phyloP scores from a whole-genome alignment of 2,888 invertebrate genomes.

The Tinea trinotella region DNA sequence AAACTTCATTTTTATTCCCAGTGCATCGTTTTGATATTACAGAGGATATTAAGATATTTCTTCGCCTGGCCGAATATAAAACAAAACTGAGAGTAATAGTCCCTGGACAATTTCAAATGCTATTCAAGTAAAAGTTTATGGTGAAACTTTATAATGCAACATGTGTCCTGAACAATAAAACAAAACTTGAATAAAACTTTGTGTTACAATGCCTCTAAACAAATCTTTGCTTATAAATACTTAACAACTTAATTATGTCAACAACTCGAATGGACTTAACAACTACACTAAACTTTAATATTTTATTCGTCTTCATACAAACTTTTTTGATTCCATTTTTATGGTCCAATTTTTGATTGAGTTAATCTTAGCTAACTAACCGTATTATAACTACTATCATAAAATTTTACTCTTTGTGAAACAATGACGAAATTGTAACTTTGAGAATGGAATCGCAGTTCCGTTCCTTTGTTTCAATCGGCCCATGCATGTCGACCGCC shows the following conservation, averaged over 20 bases:
- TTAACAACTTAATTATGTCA: constrained; percentile 10
- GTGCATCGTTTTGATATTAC: no score
- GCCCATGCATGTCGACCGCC: constrained; percentile 16
- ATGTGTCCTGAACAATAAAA: constrained; percentile 4
- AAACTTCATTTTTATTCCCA: no score
- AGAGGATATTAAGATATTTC: no score
- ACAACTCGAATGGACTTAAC: background rate
- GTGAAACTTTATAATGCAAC: constrained; percentile 9
- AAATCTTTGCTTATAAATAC: constrained; percentile 5
- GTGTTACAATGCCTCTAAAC: constrained; percentile 5
- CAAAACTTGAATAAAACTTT: constrained; percentile 12
- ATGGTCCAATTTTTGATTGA: background rate
- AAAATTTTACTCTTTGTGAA: background rate
- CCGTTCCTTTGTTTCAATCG: constrained; percentile 15
- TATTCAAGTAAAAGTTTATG: constrained; percentile 4
- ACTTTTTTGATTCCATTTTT: background rate
- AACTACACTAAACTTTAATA: background rate
- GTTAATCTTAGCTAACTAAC: background rate
- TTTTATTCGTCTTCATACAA: background rate
- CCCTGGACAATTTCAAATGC: background rate
- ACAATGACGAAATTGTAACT: background rate
- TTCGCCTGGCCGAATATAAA: constrained; percentile 1
- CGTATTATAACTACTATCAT: background rate
- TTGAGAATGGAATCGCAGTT: constrained; percentile 1
- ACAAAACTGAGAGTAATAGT: background rate